Conservation (phyloP, 2,888 invertebrate genomes). For the Dolichopus griseipennis region DNA sequence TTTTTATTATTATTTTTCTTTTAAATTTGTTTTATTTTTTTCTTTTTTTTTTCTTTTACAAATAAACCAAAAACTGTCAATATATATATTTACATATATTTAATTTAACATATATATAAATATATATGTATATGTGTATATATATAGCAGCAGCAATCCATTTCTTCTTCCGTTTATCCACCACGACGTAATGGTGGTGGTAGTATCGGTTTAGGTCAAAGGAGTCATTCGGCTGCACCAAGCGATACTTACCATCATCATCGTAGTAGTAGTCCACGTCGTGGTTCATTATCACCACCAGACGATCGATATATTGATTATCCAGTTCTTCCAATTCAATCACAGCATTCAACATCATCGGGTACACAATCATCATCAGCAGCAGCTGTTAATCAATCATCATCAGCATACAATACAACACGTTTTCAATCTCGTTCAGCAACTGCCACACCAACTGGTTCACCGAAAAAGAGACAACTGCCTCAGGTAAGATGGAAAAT, state of each 20-base stretch:
- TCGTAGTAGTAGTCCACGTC: slow-evolving; percentile 67
- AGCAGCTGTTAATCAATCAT: slow-evolving; percentile 23
- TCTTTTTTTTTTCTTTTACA: too few species aligned
- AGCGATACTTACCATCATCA: slow-evolving; percentile 43
- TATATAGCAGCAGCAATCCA: slow-evolving; percentile 15
- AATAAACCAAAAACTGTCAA: not conserved
- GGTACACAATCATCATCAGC: slow-evolving; percentile 17
- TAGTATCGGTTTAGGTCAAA: slow-evolving; percentile 48
- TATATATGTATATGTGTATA: not conserved
- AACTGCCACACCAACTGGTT: slow-evolving; percentile 87
- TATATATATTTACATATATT: not conserved
- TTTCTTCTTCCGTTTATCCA: slow-evolving; percentile 38
- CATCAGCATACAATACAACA: slow-evolving; percentile 40
- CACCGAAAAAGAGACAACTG: slow-evolving; percentile 92
- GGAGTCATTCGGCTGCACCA: slow-evolving; percentile 82
- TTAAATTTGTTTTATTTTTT: too few species aligned
- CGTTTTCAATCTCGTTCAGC: slow-evolving; percentile 78
- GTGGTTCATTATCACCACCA: slow-evolving; percentile 45
- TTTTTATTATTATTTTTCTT: too few species aligned
- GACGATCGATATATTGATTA: slow-evolving; percentile 43
- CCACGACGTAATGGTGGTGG: slow-evolving; percentile 43
- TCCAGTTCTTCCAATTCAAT: slow-evolving; percentile 43
- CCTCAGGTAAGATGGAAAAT: slow-evolving; percentile 71
- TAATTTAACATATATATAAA: slow-evolving; percentile 4
- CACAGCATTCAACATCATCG: slow-evolving; percentile 18